Percentiles rank a stretch among this genome's conserved stretches.
Evolutionary conservation across 1,140 invertebrate species (phyloP).

Genomic region (Halyomorpha halys): DNA sequence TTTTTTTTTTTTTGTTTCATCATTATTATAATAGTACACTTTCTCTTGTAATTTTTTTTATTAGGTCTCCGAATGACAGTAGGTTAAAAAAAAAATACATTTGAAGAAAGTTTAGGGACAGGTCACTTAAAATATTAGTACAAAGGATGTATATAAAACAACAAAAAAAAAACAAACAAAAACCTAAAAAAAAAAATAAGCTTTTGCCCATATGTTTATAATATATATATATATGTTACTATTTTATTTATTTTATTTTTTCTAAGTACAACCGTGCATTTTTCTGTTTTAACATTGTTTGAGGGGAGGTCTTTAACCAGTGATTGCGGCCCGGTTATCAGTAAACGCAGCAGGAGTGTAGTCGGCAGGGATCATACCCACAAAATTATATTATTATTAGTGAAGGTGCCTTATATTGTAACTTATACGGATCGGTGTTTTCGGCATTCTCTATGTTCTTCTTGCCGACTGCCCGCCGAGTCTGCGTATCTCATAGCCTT

Average conservation of each 20-base stretch:
- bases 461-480: neutral
- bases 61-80: slow-evolving; percentile 15
- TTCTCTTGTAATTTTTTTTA: slow-evolving; percentile 8
- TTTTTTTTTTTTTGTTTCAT: neutral
- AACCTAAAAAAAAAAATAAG: slow-evolving; percentile 7
- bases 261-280: slow-evolving; percentile 12
- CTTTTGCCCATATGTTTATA: slow-evolving; percentile 7
- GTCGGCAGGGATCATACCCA: neutral
- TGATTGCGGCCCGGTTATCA: neutral
- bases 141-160: slow-evolving; percentile 18
- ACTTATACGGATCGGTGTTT: slow-evolving; percentile 14
- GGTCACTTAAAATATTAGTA: slow-evolving; percentile 14
- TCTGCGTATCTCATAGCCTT: neutral
- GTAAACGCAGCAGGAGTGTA: neutral
- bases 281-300: slow-evolving; percentile 4
- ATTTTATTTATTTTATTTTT: neutral
- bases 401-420: slow-evolving; percentile 14
- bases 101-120: slow-evolving; percentile 5
- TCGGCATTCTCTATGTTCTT: slow-evolving; percentile 4
- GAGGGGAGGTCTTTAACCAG: slow-evolving; percentile 4
- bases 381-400: slow-evolving; percentile 9
- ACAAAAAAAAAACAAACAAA: slow-evolving; percentile 9
- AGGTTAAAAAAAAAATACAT: neutral
- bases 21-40: slow-evolving; percentile 16
- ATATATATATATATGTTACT: no score